Base-by-base conservation (phyloP, 2,113 vertebrate species). In the Taxidea taxus region DNA sequence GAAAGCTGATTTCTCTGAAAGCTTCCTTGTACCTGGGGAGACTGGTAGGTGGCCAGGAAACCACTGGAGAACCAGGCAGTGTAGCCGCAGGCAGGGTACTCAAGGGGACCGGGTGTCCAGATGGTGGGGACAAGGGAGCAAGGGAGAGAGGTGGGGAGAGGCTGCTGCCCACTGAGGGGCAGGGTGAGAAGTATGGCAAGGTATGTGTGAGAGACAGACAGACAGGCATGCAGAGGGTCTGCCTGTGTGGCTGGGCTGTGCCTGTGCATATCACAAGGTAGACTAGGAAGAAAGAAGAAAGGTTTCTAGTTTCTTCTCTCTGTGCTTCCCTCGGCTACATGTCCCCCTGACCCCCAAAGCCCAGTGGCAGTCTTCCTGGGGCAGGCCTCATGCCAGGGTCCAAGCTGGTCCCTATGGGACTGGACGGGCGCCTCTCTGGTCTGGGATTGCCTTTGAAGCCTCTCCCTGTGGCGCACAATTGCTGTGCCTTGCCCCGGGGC, bases 391-490 rank as follows among this genome's bases (percentile, higher is more conserved):
- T 13, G 62, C 37, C 81, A 75, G 39, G 31, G 31, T 54, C 39
- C 56, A 29, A 23, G 54, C 94, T 68, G 77, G 82, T 87, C 78
- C 74, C 86, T 3, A 3, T n/a, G 60, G 54, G 87, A 62, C 49
- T 49, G 62, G 34, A 23, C 0, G 0, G 97, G 88, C 8, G 6
- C 49, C 90, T 93, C 37, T 86, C 90, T 95, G 83, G 84, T 34
- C 90, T 86, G 83, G 58, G 39, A 20, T 62, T 14, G 90, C 83
- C 94, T 96, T 97, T 90, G 95, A 97, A 94, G 95, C 78, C 42
- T 60, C 58, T 60, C 51, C 13, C 37, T 58, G 34, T 42, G 94
- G 54, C 2, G 27, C 20, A 72, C 44, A 23, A 37, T 78, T 37
- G 91, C 78, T 31, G 51, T 49, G 51, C 44, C 72, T 81, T 95